phyloP scores from a whole-genome alignment of 1,140 invertebrate species.

The Fopius arisanus region DNA sequence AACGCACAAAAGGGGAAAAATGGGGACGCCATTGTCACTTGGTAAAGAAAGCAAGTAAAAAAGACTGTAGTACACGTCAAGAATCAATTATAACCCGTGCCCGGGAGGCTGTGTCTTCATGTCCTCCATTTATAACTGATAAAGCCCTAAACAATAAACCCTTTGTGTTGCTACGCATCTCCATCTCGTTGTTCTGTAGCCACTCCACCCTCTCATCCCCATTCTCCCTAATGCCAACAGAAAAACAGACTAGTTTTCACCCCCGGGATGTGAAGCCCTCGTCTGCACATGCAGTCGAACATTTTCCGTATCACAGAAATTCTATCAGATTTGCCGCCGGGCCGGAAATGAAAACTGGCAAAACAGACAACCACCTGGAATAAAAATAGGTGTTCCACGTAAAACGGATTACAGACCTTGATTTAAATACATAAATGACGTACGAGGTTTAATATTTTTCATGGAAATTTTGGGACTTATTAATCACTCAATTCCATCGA shows the following conservation, averaged over 20 bases:
- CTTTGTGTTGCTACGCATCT: background rate
- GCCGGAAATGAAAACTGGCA: background rate
- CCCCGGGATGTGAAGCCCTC: background rate
- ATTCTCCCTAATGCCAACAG: background rate
- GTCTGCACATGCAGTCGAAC: background rate
- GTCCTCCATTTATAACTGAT: background rate
- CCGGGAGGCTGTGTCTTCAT: background rate
- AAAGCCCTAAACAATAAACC: background rate
- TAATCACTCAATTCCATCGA: no score
- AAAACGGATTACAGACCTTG: no score
- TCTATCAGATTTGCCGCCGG: conserved; percentile 6
- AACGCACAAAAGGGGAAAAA: no score
- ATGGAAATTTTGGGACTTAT: no score
- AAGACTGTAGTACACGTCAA: background rate
- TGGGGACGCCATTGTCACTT: background rate
- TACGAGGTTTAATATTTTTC: no score
- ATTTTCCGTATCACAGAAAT: background rate
- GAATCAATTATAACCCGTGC: background rate
- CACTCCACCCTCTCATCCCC: background rate
- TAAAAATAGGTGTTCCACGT: background rate
- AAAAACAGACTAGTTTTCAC: background rate
- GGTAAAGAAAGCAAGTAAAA: background rate
- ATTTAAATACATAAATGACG: no score
- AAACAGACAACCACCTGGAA: background rate
- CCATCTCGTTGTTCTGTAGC: background rate